phyloP scores from a whole-genome alignment of 2,888 invertebrate species.

The Craniophora ligustri region DNA sequence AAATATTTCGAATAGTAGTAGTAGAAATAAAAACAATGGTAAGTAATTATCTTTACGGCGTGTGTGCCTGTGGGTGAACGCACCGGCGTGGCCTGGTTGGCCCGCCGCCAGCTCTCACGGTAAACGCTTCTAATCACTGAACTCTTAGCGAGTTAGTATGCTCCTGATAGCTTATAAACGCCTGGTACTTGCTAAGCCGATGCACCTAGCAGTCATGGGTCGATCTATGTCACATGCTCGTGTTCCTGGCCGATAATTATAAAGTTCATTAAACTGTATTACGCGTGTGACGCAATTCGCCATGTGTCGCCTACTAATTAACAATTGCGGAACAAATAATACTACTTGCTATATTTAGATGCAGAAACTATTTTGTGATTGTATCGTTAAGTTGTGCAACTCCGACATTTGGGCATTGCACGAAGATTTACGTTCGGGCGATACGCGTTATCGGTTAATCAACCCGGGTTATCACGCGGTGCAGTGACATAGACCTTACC shows the following conservation, averaged over 20 bases:
- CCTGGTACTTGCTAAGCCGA: slow-evolving; percentile 77
- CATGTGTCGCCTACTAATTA: slow-evolving; percentile 41
- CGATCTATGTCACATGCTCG: slow-evolving; percentile 40
- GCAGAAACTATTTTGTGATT: slow-evolving; percentile 8
- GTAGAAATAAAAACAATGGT: slow-evolving; percentile 77
- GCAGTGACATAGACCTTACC: slow-evolving; percentile 76
- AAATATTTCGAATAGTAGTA: slow-evolving; percentile 64
- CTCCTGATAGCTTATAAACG: slow-evolving; percentile 81
- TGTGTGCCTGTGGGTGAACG: slow-evolving; percentile 79
- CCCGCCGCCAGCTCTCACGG: slow-evolving; percentile 84
- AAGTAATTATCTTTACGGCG: slow-evolving; percentile 72
- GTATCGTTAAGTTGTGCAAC: slow-evolving; percentile 58
- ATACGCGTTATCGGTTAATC: slow-evolving; percentile 80
- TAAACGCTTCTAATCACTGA: slow-evolving; percentile 83
- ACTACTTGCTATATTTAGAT: slow-evolving; percentile 17
- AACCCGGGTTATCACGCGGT: slow-evolving; percentile 67
- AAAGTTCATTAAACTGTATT: slow-evolving; percentile 55
- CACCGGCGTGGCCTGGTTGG: slow-evolving; percentile 85
- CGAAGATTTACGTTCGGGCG: slow-evolving; percentile 64
- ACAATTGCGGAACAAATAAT: slow-evolving; percentile 27
- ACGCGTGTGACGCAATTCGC: slow-evolving; percentile 40
- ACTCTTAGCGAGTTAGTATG: slow-evolving; percentile 78
- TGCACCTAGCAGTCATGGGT: slow-evolving; percentile 63
- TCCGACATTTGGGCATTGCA: slow-evolving; percentile 60
- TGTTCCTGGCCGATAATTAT: slow-evolving; percentile 44